Percentiles rank a stretch among this genome's conserved stretches.
Conservation (phyloP, 2,113 vertebrate species). For the Pagrus major region DNA sequence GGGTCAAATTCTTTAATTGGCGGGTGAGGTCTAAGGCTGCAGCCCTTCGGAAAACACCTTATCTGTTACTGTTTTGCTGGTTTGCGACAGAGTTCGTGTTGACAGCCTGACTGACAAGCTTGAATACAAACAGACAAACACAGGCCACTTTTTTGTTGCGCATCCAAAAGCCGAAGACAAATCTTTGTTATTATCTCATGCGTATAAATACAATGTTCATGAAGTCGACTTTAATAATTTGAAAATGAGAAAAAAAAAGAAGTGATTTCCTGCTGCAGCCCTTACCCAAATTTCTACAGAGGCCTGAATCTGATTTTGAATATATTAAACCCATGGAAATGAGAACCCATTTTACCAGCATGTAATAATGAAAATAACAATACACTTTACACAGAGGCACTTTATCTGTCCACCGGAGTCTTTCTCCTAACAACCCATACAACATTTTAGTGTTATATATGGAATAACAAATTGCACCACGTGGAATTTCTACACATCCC, state of each 20-base stretch:
- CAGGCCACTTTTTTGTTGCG: slow-evolving; percentile 13
- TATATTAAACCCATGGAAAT: slow-evolving; percentile 58
- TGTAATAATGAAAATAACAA: slow-evolving; percentile 56
- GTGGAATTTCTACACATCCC: slow-evolving; percentile 5
- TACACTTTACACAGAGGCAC: slow-evolving; percentile 22
- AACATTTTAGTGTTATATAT: slow-evolving; percentile 26
- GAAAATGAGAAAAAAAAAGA: slow-evolving; percentile 33
- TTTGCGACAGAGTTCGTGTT: slow-evolving; percentile 1
- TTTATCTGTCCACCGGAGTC: slow-evolving; percentile 4
- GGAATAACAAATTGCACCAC: slow-evolving; percentile 1
- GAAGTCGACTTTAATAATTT: slow-evolving; percentile 45
- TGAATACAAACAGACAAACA: background rate
- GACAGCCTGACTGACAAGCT: slow-evolving; percentile 19
- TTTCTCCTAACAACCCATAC: background rate
- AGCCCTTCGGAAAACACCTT: slow-evolving; percentile 20
- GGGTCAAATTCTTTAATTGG: background rate
- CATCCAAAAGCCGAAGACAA: background rate
- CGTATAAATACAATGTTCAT: slow-evolving; percentile 44
- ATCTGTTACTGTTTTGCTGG: slow-evolving; percentile 8
- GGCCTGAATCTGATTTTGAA: slow-evolving; percentile 51
- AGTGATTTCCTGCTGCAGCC: slow-evolving; percentile 58
- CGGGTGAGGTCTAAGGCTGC: slow-evolving; percentile 18
- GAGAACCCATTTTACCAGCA: slow-evolving; percentile 34
- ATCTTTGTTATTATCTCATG: slow-evolving; percentile 15
- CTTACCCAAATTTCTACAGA: slow-evolving; percentile 29